Conservation (phyloP, 2,888 invertebrate genomes). For the Pyrrhosoma nymphula region DNA sequence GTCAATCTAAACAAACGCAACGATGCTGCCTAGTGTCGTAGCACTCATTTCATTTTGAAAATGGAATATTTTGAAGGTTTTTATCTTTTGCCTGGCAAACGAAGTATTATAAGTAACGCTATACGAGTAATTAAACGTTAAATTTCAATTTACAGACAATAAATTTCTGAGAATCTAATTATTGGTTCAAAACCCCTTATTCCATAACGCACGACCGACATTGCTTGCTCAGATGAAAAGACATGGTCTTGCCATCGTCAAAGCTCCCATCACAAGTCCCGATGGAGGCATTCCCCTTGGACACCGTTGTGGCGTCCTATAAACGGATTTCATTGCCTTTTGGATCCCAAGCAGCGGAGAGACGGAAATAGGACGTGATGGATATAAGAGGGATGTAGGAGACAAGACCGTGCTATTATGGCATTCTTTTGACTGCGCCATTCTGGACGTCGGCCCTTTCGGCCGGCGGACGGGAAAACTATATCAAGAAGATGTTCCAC, state of each 20-base stretch:
- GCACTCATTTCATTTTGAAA: too few relatives aligned
- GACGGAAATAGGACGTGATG: not conserved
- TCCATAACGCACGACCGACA: too few relatives aligned
- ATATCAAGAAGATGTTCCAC: not conserved
- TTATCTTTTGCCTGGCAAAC: too few relatives aligned
- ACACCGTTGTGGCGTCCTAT: not conserved
- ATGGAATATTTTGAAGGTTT: too few relatives aligned
- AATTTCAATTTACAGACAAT: too few relatives aligned
- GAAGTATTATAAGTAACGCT: too few relatives aligned
- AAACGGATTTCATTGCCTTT: too few relatives aligned
- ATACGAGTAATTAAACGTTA: too few relatives aligned
- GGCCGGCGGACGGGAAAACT: not conserved
- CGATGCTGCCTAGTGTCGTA: too few relatives aligned
- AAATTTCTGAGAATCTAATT: too few relatives aligned
- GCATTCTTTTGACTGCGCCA: not conserved
- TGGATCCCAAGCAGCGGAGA: not conserved
- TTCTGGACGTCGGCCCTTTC: not conserved
- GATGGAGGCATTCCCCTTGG: not conserved
- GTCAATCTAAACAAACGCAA: too few relatives aligned
- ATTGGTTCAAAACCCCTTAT: too few relatives aligned
- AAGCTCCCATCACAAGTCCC: not conserved
- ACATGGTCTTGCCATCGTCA: not conserved
- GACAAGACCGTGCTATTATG: not conserved
- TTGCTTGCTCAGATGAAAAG: not conserved
- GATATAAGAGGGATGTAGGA: not conserved